A percentile compares a stretch with the other conserved stretches of the same genome.
These are phyloP conservation scores for Drosophila serrata DNA, from an alignment of 1,140 invertebrate species.

Conservation along the genomic window DNA sequence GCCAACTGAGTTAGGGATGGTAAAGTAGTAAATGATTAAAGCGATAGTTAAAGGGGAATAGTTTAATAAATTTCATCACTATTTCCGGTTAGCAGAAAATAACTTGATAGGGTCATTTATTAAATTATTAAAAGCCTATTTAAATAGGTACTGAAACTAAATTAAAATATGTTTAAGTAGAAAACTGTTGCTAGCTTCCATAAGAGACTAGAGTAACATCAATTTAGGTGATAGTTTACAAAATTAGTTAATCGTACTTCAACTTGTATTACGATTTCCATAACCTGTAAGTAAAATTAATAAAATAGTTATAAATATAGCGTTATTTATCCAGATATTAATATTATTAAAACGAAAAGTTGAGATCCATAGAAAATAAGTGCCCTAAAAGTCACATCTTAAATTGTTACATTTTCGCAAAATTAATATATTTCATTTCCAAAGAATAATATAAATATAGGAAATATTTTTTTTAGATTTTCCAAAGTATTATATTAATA, in stretches of 20 bases:
- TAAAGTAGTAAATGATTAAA: background rate
- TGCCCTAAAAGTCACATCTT: background rate
- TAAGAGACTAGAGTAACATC: no score
- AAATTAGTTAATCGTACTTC: no score
- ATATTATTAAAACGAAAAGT: no score
- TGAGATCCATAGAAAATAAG: no score
- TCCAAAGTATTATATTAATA: background rate
- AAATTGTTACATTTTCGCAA: background rate
- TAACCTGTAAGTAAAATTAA: background rate
- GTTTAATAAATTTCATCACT: background rate
- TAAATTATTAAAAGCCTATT: background rate
- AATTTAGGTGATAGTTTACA: no score
- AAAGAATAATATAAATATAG: background rate
- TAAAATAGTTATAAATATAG: background rate
- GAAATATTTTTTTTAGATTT: background rate
- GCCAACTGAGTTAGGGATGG: conserved; percentile 8
- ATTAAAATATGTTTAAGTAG: no score
- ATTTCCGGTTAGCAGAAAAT: background rate
- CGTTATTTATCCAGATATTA: no score
- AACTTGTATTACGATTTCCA: no score
- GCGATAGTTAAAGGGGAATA: background rate
- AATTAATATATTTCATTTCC: background rate
- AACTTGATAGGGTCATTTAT: background rate
- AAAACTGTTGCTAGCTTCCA: no score
- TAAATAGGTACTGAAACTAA: no score